These are phyloP conservation scores for Cyrtodaria siliqua DNA, from an alignment of 2,888 invertebrate genomes.

Conservation along the genomic window DNA sequence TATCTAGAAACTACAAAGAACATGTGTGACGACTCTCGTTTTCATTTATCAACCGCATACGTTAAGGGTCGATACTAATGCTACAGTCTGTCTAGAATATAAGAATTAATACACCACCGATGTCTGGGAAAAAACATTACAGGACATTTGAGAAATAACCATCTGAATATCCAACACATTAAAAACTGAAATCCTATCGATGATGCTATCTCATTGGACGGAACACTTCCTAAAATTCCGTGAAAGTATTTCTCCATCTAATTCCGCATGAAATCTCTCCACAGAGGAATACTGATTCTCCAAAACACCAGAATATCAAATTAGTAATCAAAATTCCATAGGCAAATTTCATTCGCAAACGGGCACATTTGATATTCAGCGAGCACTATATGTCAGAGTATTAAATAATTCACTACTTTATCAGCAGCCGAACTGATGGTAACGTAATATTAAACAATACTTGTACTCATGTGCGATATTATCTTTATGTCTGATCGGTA, in stretches of 20 bases:
- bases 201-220: conserved; percentile 20
- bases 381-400: not conserved
- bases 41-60: too few relatives aligned
- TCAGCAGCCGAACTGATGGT: too few relatives aligned
- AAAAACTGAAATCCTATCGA: conserved; percentile 24
- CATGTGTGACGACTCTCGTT: too few relatives aligned
- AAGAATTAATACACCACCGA: too few relatives aligned
- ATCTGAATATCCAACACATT: conserved; percentile 42
- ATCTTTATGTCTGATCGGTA: too few relatives aligned
- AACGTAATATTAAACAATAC: too few relatives aligned
- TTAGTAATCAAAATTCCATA: conserved; percentile 23
- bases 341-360: conserved; percentile 30
- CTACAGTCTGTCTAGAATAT: too few relatives aligned
- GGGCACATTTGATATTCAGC: conserved; percentile 8
- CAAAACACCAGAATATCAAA: conserved; percentile 41
- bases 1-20: too few relatives aligned
- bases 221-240: conserved; percentile 3
- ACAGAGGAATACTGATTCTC: conserved; percentile 37
- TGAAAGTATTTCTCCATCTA: conserved; percentile 17
- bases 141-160: conserved; percentile 10
- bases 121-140: conserved; percentile 3
- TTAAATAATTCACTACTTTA: too few relatives aligned
- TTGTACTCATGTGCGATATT: too few relatives aligned
- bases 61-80: too few relatives aligned
- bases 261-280: conserved; percentile 1